These are phyloP conservation scores for Gephyroberyx darwinii DNA, from an alignment of 2,797 vertebrate species.

Conservation along the genomic window DNA sequence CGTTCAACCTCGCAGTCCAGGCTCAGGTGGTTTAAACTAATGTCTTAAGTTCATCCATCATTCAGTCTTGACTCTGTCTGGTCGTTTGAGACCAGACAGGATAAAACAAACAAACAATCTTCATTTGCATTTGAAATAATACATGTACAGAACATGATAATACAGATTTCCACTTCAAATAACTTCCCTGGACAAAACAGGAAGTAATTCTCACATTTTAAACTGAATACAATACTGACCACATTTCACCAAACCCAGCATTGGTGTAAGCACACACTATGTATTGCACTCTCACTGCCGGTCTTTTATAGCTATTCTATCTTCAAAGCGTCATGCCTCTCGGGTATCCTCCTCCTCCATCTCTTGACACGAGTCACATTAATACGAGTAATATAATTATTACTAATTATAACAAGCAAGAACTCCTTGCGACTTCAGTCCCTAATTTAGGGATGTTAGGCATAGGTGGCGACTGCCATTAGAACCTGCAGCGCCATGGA, in stretches of 20 bases:
- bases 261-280: slow-evolving; percentile 19
- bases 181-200: slow-evolving; percentile 7
- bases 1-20: no score
- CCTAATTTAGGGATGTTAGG: slow-evolving; percentile 56
- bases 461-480: slow-evolving; percentile 68
- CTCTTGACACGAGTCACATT: not conserved
- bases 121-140: slow-evolving; percentile 62
- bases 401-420: not conserved
- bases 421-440: not conserved
- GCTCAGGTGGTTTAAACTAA: slow-evolving; percentile 5
- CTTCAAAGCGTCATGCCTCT: not conserved
- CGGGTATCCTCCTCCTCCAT: not conserved
- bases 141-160: slow-evolving; percentile 26
- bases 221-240: slow-evolving; percentile 51
- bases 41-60: not conserved
- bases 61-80: not conserved
- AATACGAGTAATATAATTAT: no score
- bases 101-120: slow-evolving; percentile 39
- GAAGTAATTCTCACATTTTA: slow-evolving; percentile 53
- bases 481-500: slow-evolving; percentile 95
- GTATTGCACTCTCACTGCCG: slow-evolving; percentile 53
- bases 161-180: slow-evolving; percentile 49
- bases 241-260: slow-evolving; percentile 22
- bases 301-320: slow-evolving; percentile 7
- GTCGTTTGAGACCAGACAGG: not conserved